Evolutionary conservation across 2,113 vertebrate species (phyloP).

Genomic region (Micronycteris hirsuta): DNA sequence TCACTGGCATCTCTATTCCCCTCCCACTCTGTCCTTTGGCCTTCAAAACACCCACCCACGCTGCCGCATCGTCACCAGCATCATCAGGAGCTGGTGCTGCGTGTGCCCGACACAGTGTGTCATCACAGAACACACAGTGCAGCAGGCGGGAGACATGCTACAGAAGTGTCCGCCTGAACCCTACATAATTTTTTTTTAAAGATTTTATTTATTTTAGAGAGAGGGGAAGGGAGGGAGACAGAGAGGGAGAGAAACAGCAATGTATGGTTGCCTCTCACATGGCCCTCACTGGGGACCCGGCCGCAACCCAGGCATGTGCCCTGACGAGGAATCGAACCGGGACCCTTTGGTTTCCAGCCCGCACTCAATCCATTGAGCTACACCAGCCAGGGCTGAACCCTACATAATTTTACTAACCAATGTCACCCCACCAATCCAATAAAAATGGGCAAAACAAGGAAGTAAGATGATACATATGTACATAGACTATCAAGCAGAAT

Average conservation of each 20-base stretch:
- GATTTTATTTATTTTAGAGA: too few species aligned
- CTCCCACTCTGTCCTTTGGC: background rate
- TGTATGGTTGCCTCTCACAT: too few species aligned
- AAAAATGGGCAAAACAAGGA: too few species aligned
- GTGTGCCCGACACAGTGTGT: background rate
- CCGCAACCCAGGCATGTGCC: too few species aligned
- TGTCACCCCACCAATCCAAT: background rate
- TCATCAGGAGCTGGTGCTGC: background rate
- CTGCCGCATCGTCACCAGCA: background rate
- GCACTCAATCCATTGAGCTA: too few species aligned
- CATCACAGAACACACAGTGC: background rate
- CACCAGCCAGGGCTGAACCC: too few species aligned
- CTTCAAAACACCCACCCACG: conserved; percentile 9
- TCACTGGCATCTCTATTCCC: background rate
- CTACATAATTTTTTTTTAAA: background rate
- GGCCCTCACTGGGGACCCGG: too few species aligned
- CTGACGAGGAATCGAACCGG: too few species aligned
- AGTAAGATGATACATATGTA: background rate
- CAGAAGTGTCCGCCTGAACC: background rate
- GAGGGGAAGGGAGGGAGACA: too few species aligned
- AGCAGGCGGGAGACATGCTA: background rate
- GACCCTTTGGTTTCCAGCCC: too few species aligned
- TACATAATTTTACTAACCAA: background rate
- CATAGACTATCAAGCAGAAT: background rate
- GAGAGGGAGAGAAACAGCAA: too few species aligned